Conservation (phyloP, 2,113 vertebrate genomes). For the Neotoma lepida region DNA sequence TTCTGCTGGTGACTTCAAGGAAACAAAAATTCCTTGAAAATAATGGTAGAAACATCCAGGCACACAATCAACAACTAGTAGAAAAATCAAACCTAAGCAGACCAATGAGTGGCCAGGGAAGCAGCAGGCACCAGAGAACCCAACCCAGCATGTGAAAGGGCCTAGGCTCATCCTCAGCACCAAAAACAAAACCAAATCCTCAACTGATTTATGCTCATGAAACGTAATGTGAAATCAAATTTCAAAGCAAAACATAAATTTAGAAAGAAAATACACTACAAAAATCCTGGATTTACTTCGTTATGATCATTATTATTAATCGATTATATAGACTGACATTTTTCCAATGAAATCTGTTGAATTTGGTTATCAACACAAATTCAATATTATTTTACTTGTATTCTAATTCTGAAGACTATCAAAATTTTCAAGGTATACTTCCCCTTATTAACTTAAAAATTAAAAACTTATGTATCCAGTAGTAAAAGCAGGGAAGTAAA, state of each 20-base stretch:
- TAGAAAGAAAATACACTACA: background rate
- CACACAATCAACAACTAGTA: background rate
- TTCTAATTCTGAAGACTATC: constrained; percentile 15
- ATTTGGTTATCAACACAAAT: constrained; percentile 28
- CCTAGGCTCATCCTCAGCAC: background rate
- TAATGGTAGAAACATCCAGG: background rate
- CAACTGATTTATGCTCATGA: background rate
- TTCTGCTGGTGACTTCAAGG: background rate
- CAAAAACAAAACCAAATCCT: background rate
- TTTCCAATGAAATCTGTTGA: constrained; percentile 1
- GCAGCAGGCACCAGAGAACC: background rate
- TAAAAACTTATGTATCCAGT: background rate
- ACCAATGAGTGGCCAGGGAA: background rate
- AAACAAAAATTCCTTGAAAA: constrained; percentile 45
- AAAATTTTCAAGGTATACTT: background rate
- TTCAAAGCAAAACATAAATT: constrained; percentile 45
- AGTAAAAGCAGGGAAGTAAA: background rate
- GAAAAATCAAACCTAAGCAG: background rate
- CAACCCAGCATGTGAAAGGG: background rate
- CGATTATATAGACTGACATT: background rate
- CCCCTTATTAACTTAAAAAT: constrained; percentile 32
- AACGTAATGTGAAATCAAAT: background rate
- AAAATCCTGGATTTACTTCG: constrained; percentile 24
- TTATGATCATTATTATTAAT: background rate
- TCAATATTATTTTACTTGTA: constrained; percentile 20